phyloP scores from a whole-genome alignment of 2,797 vertebrate genomes.

The Anas capensis region DNA sequence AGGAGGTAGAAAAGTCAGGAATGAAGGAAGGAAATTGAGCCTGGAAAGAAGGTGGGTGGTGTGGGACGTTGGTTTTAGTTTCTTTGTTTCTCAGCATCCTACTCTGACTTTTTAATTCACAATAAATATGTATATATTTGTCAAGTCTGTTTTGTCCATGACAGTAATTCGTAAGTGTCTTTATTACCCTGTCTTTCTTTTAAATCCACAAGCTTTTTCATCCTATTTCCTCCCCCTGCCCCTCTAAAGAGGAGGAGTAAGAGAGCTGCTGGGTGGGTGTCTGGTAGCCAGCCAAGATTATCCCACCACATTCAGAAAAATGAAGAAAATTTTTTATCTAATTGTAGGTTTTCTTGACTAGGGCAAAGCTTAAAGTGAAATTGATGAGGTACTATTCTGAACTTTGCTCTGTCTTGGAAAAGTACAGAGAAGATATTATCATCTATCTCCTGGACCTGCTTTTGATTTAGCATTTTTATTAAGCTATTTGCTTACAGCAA shows the following conservation, averaged over 20 bases:
- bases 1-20: neutral
- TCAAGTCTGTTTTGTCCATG: neutral
- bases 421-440: conserved; percentile 26
- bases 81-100: neutral
- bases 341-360: neutral
- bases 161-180: neutral
- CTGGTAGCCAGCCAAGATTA: neutral
- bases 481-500: conserved; percentile 39
- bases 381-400: neutral
- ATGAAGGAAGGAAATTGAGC: neutral
- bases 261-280: neutral
- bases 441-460: neutral
- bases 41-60: neutral
- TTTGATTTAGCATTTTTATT: conserved; percentile 13
- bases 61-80: neutral
- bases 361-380: neutral
- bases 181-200: neutral
- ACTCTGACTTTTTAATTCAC: neutral
- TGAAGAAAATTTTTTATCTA: neutral
- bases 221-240: rapidly evolving
- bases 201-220: neutral
- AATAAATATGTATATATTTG: neutral
- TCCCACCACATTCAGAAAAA: neutral
- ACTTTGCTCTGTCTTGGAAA: conserved; percentile 1
- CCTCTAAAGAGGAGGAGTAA: neutral